phyloP scores from a whole-genome alignment of 2,797 vertebrate species.

The Aphelocoma californica region DNA sequence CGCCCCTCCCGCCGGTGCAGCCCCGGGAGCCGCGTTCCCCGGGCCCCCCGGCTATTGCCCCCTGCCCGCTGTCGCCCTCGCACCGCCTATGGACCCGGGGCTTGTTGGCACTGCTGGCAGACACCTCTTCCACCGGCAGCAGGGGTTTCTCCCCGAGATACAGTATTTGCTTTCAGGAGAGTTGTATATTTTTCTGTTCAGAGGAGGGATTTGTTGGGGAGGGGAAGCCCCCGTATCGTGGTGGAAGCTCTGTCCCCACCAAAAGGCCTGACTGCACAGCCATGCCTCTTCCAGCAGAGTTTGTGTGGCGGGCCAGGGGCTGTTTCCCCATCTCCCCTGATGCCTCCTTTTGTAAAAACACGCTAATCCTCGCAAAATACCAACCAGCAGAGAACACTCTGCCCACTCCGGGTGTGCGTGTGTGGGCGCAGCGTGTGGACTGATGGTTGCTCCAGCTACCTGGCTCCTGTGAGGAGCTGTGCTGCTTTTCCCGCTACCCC shows the following conservation, averaged over 20 bases:
- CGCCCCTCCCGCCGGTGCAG: background rate
- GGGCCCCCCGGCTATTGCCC: background rate
- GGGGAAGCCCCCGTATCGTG: background rate
- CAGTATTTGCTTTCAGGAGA: background rate
- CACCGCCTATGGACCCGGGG: background rate
- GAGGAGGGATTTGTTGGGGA: background rate
- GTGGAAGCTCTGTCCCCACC: too few species aligned
- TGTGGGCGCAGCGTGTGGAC: background rate
- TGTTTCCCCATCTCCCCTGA: background rate
- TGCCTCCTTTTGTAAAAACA: background rate
- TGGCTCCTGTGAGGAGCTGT: background rate
- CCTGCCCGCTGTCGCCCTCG: background rate
- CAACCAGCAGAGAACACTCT: background rate
- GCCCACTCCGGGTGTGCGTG: rapidly evolving
- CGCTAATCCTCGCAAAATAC: background rate
- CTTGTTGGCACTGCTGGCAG: background rate
- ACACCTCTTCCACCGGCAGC: background rate
- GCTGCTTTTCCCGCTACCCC: background rate
- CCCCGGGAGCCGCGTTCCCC: too few species aligned
- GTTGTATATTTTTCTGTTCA: background rate
- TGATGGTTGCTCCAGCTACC: background rate
- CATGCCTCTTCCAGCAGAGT: background rate
- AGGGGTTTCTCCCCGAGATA: background rate
- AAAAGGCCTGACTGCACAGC: background rate
- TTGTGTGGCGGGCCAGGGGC: too few species aligned